Conservation (phyloP, 1,140 invertebrate genomes). For the Pseudomyrmex dendroicus region DNA sequence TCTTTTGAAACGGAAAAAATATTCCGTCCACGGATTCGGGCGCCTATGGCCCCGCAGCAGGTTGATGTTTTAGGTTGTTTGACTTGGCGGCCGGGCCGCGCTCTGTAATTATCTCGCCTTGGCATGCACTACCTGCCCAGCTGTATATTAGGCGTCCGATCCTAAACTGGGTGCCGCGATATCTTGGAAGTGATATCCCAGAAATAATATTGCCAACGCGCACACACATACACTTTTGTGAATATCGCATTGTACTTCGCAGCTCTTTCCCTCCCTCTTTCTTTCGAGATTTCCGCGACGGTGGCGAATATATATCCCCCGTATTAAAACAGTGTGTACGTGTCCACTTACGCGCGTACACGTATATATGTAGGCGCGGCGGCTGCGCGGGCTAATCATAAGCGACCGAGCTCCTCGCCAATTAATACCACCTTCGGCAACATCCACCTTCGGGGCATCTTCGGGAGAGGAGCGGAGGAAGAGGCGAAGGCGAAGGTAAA, state of each 20-base stretch:
- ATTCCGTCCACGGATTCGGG: conserved; percentile 60
- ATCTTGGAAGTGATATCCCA: conserved; percentile 31
- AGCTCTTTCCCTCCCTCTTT: too few relatives aligned
- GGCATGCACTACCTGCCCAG: conserved; percentile 83
- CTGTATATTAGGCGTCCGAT: conserved; percentile 75
- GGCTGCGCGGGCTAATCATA: conserved; percentile 82
- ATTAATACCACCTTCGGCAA: conserved; percentile 83
- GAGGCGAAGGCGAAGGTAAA: conserved; percentile 24
- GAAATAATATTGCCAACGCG: neutral
- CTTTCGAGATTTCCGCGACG: neutral
- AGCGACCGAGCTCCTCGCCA: conserved; percentile 79
- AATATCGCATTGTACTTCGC: too few relatives aligned
- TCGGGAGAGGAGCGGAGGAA: neutral
- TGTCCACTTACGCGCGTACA: too few relatives aligned
- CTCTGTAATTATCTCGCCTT: conserved; percentile 85
- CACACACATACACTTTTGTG: neutral
- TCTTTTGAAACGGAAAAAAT: conserved; percentile 55
- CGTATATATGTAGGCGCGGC: conserved; percentile 60
- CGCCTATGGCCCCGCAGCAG: conserved; percentile 79
- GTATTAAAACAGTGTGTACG: too few relatives aligned
- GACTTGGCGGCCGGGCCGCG: conserved; percentile 83
- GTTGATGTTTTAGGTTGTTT: conserved; percentile 85
- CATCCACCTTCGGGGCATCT: conserved; percentile 56
- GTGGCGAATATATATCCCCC: neutral
- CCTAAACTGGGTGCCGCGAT: conserved; percentile 13